phyloP scores from a whole-genome alignment of 2,888 invertebrate genomes.

The Syrista parreyssii region DNA sequence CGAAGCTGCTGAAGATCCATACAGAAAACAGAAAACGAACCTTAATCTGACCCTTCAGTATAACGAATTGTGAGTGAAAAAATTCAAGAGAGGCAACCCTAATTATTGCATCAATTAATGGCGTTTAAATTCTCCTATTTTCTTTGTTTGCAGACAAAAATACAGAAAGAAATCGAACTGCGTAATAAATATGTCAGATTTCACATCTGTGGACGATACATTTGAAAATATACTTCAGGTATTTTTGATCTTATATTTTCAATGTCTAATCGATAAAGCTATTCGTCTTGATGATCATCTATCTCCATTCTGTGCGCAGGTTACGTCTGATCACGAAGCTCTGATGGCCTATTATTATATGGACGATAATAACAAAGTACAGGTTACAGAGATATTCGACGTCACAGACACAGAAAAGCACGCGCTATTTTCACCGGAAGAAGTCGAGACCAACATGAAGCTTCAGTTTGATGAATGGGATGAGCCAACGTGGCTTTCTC shows the following conservation, averaged over 20 bases:
- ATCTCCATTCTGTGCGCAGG: slow-evolving; percentile 67
- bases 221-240: slow-evolving; percentile 70
- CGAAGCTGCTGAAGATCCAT: slow-evolving; percentile 53
- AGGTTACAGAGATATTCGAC: slow-evolving; percentile 91
- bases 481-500: slow-evolving; percentile 64
- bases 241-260: slow-evolving; percentile 53
- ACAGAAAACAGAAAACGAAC: slow-evolving; percentile 70
- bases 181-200: slow-evolving; percentile 55
- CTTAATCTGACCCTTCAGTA: slow-evolving; percentile 73
- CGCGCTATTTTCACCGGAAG: slow-evolving; percentile 72
- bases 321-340: slow-evolving; percentile 88
- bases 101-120: background rate
- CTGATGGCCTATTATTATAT: slow-evolving; percentile 92
- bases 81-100: background rate
- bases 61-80: slow-evolving; percentile 67
- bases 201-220: slow-evolving; percentile 65
- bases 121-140: background rate
- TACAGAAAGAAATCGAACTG: slow-evolving; percentile 45
- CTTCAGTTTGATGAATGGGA: slow-evolving; percentile 77
- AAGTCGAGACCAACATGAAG: slow-evolving; percentile 73
- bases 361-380: slow-evolving; percentile 87
- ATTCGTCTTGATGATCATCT: background rate
- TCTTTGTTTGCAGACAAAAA: background rate
- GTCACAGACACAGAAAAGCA: slow-evolving; percentile 82
- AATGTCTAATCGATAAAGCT: slow-evolving; percentile 59